These are phyloP conservation scores for Setophaga kirtlandii DNA, from an alignment of 2,113 vertebrate genomes.

Conservation along the genomic window DNA sequence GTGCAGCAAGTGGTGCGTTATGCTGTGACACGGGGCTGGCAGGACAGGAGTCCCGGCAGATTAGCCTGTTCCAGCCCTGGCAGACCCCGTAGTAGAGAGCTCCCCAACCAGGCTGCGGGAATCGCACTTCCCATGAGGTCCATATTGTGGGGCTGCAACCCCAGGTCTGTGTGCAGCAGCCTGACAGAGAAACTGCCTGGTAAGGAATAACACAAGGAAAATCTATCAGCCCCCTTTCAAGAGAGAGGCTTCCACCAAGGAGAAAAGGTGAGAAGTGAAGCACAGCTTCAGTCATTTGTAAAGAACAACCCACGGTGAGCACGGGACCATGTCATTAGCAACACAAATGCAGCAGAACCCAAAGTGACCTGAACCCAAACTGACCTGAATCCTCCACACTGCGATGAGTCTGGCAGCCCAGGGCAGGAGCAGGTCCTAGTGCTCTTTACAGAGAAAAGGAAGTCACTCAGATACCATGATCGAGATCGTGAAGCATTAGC, in stretches of 20 bases:
- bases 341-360: background rate
- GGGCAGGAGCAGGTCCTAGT: background rate
- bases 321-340: background rate
- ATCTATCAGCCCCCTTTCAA: background rate
- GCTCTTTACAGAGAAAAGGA: conserved; percentile 14
- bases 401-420: background rate
- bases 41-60: background rate
- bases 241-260: background rate
- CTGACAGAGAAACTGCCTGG: background rate
- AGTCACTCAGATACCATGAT: background rate
- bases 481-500: background rate
- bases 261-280: background rate
- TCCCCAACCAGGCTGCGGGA: background rate
- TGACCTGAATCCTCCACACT: conserved; percentile 7
- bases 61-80: background rate
- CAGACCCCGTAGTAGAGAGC: background rate
- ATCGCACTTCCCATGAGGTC: background rate
- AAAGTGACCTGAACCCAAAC: conserved; percentile 31
- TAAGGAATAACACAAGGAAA: background rate
- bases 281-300: background rate
- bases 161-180: background rate
- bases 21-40: background rate
- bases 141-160: accelerated
- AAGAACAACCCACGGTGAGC: background rate
- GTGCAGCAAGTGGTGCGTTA: background rate